Evolutionary conservation across 2,888 invertebrate species (phyloP).

Genomic region (Linyphia triangularis): DNA sequence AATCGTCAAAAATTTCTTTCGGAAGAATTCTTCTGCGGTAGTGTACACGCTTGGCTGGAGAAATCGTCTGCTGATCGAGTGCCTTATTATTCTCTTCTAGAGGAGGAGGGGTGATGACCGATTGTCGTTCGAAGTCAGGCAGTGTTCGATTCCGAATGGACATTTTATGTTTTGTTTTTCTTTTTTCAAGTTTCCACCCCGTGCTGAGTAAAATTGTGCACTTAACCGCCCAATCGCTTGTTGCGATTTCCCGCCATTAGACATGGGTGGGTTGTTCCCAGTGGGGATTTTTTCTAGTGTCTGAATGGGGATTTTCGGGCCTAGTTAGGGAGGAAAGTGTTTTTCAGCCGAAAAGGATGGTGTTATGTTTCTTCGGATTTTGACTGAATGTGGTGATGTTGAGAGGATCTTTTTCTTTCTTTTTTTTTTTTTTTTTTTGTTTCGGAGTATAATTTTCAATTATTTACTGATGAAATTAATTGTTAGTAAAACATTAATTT

Average conservation of each 20-base stretch:
- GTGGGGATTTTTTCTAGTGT: slow-evolving; percentile 55
- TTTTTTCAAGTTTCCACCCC: slow-evolving; percentile 30
- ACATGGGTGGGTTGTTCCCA: slow-evolving; percentile 33
- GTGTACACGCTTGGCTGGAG: slow-evolving; percentile 52
- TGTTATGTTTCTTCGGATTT: not conserved
- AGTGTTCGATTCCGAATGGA: slow-evolving; percentile 52
- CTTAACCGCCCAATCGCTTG: slow-evolving; percentile 65
- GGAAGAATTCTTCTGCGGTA: slow-evolving; percentile 51
- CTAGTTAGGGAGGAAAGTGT: slow-evolving; percentile 28
- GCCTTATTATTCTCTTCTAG: slow-evolving; percentile 48
- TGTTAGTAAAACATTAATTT: too few species aligned
- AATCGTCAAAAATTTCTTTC: slow-evolving; percentile 67
- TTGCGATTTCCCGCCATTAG: slow-evolving; percentile 73
- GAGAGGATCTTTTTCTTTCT: too few species aligned
- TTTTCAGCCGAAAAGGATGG: not conserved
- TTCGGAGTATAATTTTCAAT: too few species aligned
- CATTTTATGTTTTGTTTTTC: slow-evolving; percentile 54
- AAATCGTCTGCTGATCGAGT: slow-evolving; percentile 29
- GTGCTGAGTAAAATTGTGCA: slow-evolving; percentile 57
- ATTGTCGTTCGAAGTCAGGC: slow-evolving; percentile 33
- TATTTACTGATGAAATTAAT: too few species aligned
- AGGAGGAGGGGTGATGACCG: slow-evolving; percentile 40
- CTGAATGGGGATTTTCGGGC: not conserved
- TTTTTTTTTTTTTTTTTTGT: too few species aligned
- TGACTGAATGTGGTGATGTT: too few species aligned